A percentile compares a stretch with the other conserved stretches of the same genome.
Evolutionary conservation across 2,113 vertebrate genomes (phyloP).

Genomic region (Scatophagus argus): DNA sequence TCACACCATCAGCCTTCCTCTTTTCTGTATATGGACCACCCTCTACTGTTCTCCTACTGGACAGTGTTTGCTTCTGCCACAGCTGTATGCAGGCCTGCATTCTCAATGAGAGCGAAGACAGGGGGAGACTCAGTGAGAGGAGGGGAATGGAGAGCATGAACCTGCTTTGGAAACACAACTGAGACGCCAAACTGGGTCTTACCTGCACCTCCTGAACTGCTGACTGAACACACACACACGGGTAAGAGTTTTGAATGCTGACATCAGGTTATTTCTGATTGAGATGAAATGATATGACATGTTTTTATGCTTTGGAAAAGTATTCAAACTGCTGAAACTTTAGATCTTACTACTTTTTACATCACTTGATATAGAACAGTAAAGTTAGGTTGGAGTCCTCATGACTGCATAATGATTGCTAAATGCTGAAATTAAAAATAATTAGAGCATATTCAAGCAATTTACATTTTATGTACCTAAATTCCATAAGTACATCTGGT

Average conservation of each 20-base stretch:
- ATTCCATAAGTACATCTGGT: neutral
- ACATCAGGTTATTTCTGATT: neutral
- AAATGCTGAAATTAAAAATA: neutral
- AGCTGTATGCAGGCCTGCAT: conserved; percentile 49
- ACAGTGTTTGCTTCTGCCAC: conserved; percentile 42
- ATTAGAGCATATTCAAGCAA: neutral
- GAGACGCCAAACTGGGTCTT: conserved; percentile 44
- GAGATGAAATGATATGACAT: neutral
- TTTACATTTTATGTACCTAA: neutral
- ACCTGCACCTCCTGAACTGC: conserved; percentile 35
- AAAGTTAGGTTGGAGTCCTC: neutral
- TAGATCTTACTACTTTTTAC: neutral
- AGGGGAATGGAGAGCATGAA: conserved; percentile 68
- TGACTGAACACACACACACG: conserved; percentile 48
- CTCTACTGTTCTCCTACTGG: conserved; percentile 61
- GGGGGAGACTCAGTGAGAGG: conserved; percentile 46
- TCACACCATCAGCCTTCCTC: conserved; percentile 70
- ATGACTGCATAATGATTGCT: neutral
- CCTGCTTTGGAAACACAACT: conserved; percentile 46
- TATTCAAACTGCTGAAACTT: neutral
- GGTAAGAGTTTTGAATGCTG: conserved; percentile 42
- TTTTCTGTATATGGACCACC: conserved; percentile 68
- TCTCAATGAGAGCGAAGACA: conserved; percentile 63
- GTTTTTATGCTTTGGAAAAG: neutral
- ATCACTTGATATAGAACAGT: neutral